Conservation (phyloP, 37 sponge, comb jelly and placozoan genomes). For the Haliclona indistincta region DNA sequence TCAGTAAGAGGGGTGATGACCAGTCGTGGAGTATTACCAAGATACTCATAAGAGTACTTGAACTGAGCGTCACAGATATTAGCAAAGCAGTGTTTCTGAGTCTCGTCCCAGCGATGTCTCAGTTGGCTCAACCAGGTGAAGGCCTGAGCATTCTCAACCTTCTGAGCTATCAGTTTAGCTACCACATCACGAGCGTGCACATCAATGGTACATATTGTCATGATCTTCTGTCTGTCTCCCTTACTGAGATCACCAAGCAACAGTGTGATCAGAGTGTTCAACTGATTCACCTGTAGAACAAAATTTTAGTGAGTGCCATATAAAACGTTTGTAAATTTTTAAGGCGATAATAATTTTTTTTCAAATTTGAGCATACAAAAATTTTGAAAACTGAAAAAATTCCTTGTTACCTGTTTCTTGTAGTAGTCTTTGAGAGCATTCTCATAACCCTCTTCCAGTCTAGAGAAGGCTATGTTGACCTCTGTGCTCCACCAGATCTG, state of each 20-base stretch:
- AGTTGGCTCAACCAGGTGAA: constrained; percentile 96
- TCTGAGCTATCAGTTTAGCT: constrained; percentile 90
- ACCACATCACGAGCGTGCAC: constrained; percentile 99
- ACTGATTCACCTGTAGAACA: constrained; percentile 73
- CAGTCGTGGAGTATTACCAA: constrained; percentile 96
- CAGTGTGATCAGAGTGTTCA: constrained; percentile 88
- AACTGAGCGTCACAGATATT: constrained; percentile 99
- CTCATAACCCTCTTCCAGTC: constrained; percentile 98
- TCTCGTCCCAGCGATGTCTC: constrained; percentile 92
- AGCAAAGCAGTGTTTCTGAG: constrained; percentile 91
- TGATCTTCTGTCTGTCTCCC: constrained; percentile 96
- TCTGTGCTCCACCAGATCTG: constrained; percentile 99
- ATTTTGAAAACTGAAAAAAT: too few species aligned
- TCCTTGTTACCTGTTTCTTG: constrained; percentile 81
- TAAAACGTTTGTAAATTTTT: too few species aligned
- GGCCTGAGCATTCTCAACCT: constrained; percentile 97
- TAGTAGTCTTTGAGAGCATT: constrained; percentile 98
- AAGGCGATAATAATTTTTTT: too few species aligned
- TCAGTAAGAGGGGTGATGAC: constrained; percentile 99
- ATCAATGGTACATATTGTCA: constrained; percentile 99
- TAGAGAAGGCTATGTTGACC: constrained; percentile 86
- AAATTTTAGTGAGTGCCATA: too few species aligned
- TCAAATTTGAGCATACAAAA: too few species aligned
- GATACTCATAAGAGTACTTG: constrained; percentile 96
- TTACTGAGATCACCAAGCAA: constrained; percentile 90